Evolutionary conservation across 2,113 vertebrate species (phyloP), one percentile per base, ranked within the genome.

Genomic region (Vimba vimba): DNA sequence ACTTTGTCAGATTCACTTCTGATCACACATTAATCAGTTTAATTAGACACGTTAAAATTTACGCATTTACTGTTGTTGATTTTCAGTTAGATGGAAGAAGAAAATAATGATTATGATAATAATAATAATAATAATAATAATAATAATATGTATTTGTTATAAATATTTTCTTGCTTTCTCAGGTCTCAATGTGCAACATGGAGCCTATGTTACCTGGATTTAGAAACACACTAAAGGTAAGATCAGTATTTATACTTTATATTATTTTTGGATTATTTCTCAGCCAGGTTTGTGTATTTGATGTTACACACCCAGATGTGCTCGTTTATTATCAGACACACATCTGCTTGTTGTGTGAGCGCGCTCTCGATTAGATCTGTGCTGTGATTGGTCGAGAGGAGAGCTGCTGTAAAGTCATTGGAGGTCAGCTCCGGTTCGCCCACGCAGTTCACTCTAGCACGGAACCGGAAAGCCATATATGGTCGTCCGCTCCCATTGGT

Each of bases 391-490:
- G 84, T 25, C 75, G 50, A 55, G 66, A 25, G 52, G 27, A 39
- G 50, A 4, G n/a, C 39, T 62, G 66, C 82, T 55, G 79, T 77
- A 23, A 47, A 4, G 50, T 77, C 55, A 87, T 85, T 85, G 69
- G 85, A 25, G 30, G 36, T 76, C 59, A 43, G 17, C 43, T 55
- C 50, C 0, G 43, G 25, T 82, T 83, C 52, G 85, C 90, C 90
- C 86, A 90, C 87, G 80, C 82, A 39, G 77, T 64, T 60, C 77
- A 74, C 33, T 21, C 80, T 55, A 79, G 83, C 68, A 76, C 89
- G 88, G 88, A 91, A 91, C 86, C 79, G 86, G 92, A 91, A 92
- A 19, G 15, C 92, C 91, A 91, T 87, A 90, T 92, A 88, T 90
- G 89, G 92, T 36, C 27, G 4, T 39, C 3, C 43, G 77, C 47